phyloP scores from a whole-genome alignment of 2,797 vertebrate species.

The Gymnoscopelus braueri region DNA sequence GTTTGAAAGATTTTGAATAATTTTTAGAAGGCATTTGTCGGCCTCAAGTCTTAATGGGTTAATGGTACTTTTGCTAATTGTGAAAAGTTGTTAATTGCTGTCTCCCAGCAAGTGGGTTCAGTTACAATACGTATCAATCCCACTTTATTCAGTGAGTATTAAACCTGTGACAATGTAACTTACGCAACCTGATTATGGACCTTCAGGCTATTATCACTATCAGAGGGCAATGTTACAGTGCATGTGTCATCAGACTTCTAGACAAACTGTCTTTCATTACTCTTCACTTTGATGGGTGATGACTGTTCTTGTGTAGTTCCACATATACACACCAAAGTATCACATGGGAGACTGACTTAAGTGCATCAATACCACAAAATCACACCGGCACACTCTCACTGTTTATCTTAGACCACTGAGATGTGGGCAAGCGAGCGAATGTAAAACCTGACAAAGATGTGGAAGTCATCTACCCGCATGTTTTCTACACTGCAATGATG shows the following conservation, averaged over 20 bases:
- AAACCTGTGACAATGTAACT: too few species aligned
- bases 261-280: constrained; percentile 41
- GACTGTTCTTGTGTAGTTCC: constrained; percentile 42
- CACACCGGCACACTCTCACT: constrained; percentile 42
- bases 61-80: too few species aligned
- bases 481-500: constrained; percentile 2
- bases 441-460: constrained; percentile 26
- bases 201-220: constrained; percentile 5
- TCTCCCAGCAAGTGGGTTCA: too few species aligned
- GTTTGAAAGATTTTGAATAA: too few species aligned
- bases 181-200: too few species aligned
- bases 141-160: too few species aligned
- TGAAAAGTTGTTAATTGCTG: too few species aligned
- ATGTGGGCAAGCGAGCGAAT: constrained; percentile 22
- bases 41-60: too few species aligned
- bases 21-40: too few species aligned
- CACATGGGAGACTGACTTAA: constrained; percentile 40
- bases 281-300: constrained; percentile 37
- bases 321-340: constrained; percentile 43
- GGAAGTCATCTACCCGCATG: constrained; percentile 8
- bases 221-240: neutral
- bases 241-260: constrained; percentile 31
- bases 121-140: too few species aligned
- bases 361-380: constrained; percentile 46
- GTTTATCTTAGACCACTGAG: constrained; percentile 36